Percentiles rank a stretch among this genome's conserved stretches.
Evolutionary conservation across 2,113 vertebrate species (phyloP).

Genomic region (Orientallactaga bullata): DNA sequence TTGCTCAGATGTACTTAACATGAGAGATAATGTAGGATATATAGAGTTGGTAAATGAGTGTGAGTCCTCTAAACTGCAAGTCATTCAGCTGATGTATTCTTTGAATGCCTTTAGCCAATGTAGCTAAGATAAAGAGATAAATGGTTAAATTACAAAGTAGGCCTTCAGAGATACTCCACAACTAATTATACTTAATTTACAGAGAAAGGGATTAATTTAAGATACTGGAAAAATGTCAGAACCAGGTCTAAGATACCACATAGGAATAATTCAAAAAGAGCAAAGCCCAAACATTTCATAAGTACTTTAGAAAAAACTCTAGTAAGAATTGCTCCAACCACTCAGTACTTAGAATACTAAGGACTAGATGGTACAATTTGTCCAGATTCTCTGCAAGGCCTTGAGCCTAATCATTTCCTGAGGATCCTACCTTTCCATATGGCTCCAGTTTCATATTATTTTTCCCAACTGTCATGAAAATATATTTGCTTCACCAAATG

Average conservation of each 20-base stretch:
- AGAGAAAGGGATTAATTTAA: not conserved
- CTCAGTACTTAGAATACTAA: not conserved
- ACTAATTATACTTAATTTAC: slow-evolving; percentile 20
- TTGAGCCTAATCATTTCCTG: not conserved
- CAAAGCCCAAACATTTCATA: not conserved
- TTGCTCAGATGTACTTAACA: slow-evolving; percentile 24
- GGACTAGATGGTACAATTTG: not conserved
- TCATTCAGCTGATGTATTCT: slow-evolving; percentile 15
- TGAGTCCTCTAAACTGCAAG: not conserved
- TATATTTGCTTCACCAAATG: not conserved
- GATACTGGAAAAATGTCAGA: not conserved
- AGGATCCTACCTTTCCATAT: not conserved
- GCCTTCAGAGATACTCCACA: not conserved
- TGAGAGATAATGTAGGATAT: not conserved
- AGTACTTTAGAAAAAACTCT: not conserved
- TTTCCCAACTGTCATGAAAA: slow-evolving; percentile 11
- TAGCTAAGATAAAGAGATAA: not conserved
- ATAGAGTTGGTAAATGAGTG: slow-evolving; percentile 14
- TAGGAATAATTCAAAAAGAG: not conserved
- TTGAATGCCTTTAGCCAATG: not conserved
- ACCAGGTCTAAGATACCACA: not conserved
- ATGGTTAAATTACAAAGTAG: not conserved
- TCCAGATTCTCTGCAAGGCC: not conserved
- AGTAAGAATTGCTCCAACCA: not conserved
- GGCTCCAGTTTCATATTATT: not conserved